A percentile compares a stretch with the other conserved stretches of the same genome.
These are phyloP conservation scores for Anhinga anhinga DNA, from an alignment of 2,113 vertebrate species.

Conservation along the genomic window DNA sequence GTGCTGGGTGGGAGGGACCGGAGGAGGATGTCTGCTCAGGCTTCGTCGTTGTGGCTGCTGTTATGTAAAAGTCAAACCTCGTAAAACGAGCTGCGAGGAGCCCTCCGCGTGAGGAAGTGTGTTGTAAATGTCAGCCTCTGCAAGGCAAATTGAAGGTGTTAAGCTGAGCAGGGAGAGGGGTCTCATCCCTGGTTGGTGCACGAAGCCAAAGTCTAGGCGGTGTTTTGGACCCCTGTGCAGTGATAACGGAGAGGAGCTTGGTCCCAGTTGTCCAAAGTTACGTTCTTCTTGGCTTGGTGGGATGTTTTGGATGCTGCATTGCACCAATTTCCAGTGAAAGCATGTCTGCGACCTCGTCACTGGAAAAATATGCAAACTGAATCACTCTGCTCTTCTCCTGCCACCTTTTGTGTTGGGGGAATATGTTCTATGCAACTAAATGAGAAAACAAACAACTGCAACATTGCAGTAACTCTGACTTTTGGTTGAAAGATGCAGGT, in stretches of 20 bases:
- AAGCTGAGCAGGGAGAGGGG: background rate
- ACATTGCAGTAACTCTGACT: background rate
- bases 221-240: background rate
- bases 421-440: background rate
- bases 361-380: constrained; percentile 49
- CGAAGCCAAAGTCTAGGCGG: background rate
- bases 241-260: background rate
- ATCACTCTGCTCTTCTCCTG: constrained; percentile 28
- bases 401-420: constrained; percentile 18
- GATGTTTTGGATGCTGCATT: constrained; percentile 17
- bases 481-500: background rate
- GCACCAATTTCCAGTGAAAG: constrained; percentile 1
- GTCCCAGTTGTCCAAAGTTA: constrained; percentile 20
- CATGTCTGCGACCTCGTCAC: constrained; percentile 31
- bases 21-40: background rate
- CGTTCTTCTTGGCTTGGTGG: constrained; percentile 31
- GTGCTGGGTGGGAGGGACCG: background rate
- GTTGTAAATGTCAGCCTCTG: background rate
- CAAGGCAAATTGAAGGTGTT: background rate
- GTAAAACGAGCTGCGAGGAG: background rate
- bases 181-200: background rate
- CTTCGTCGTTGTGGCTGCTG: background rate
- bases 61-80: background rate
- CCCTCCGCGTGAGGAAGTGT: background rate
- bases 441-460: background rate